A percentile compares a stretch with the other conserved stretches of the same genome.
Evolutionary conservation across 2,113 vertebrate species (phyloP).

Genomic region (Pteronura brasiliensis): DNA sequence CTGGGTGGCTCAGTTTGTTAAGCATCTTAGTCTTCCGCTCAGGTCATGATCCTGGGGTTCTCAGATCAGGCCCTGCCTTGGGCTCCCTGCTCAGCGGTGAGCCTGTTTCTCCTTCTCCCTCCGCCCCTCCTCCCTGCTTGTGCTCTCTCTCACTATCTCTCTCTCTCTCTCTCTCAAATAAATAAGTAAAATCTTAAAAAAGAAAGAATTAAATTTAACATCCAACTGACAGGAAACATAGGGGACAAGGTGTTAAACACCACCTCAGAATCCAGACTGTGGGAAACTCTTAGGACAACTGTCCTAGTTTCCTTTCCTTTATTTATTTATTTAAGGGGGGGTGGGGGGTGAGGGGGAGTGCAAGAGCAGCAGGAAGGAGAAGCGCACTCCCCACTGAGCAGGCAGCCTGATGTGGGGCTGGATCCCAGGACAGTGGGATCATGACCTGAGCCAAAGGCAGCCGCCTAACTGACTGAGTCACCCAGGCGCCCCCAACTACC

Average conservation of each 20-base stretch:
- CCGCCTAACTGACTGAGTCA: background rate
- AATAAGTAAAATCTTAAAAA: background rate
- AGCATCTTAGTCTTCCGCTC: too few species aligned
- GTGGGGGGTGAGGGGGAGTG: too few species aligned
- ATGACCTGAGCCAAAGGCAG: background rate
- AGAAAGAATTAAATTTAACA: background rate
- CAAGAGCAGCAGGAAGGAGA: too few species aligned
- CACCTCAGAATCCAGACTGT: background rate
- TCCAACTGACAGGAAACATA: background rate
- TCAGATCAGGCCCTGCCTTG: background rate
- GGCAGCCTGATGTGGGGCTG: too few species aligned
- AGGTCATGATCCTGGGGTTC: background rate
- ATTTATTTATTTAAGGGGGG: too few species aligned
- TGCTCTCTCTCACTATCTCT: background rate
- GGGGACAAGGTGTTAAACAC: background rate
- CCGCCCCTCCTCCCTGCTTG: too few species aligned
- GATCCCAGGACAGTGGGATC: too few species aligned
- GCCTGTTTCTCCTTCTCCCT: background rate
- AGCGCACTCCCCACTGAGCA: too few species aligned
- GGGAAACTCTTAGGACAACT: background rate
- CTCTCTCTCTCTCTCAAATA: background rate
- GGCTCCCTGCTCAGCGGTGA: background rate
- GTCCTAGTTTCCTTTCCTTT: background rate
- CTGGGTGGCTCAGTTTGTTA: background rate
- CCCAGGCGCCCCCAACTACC: background rate